Base-by-base conservation (phyloP, 2,888 invertebrate genomes). In the Allacma fusca region DNA sequence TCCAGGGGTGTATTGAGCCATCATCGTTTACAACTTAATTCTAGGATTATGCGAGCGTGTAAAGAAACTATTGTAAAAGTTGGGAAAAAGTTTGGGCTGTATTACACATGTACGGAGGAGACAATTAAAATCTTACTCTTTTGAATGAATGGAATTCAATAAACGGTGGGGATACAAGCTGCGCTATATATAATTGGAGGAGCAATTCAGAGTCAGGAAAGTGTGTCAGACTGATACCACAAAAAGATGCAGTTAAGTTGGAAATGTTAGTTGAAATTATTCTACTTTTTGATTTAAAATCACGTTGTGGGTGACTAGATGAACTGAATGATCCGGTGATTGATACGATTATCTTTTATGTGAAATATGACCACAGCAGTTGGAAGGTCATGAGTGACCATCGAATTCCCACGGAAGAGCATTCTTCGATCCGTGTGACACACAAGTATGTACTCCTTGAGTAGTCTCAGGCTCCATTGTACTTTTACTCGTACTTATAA, bases 381-480 rank as follows among this genome's bases (percentile, higher is more conserved):
- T 74, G 64, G 29, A 65, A 44, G 74, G 74, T 65, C 74, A 65
- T 65, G 43, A 65, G 23, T 74, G 74, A 74, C 74, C 74, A 74
- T 74, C 24, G 24, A 65, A 29, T 74, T 74, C 74, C 65, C 74
- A 74, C 74, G 74, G 21, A 19, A 44, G 26, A 40, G 9, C 26
- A 29, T 28, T 34, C 68, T 68, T 34, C 40, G 16, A 19, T 69
- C 23, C 44, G 43, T 24, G 44, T 40, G 65, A 24, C 19, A 29
- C 13, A 9, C 21, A 62, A 21, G 62, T 21, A n/a, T n/a, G n/a
- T n/a, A n/a, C n/a, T n/a, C n/a, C n/a, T n/a, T n/a, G n/a, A n/a
- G n/a, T n/a, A n/a, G n/a, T n/a, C n/a, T n/a, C n/a, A n/a, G n/a
- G n/a, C n/a, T n/a, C n/a, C n/a, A n/a, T n/a, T n/a, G n/a, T n/a